A percentile compares a stretch with the other conserved stretches of the same genome.
phyloP scores from a whole-genome alignment of 2,888 invertebrate genomes.

The Drosophila putrida region DNA sequence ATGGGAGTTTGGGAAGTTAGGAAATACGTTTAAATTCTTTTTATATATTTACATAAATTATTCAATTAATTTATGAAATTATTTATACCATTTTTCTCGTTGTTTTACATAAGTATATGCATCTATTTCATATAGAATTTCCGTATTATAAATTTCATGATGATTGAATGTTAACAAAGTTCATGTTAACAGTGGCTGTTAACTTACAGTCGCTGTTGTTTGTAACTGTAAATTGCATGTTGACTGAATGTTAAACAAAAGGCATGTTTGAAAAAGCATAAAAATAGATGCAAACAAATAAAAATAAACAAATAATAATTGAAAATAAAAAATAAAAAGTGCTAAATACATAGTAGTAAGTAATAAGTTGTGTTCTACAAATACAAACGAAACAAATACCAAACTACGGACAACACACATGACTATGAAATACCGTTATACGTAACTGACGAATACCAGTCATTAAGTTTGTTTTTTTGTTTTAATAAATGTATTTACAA shows the following conservation, averaged over 20 bases:
- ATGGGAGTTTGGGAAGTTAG: too few species aligned
- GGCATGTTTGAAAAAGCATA: slow-evolving; percentile 5
- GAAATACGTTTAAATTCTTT: neutral
- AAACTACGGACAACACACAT: slow-evolving; percentile 64
- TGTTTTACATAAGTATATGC: neutral
- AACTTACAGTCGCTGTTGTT: slow-evolving; percentile 8
- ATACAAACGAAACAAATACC: slow-evolving; percentile 27
- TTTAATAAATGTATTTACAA: slow-evolving; percentile 45
- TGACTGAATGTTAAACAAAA: slow-evolving; percentile 2
- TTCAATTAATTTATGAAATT: neutral
- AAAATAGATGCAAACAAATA: slow-evolving; percentile 7
- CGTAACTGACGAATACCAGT: neutral
- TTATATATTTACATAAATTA: neutral
- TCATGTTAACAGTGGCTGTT: slow-evolving; percentile 10
- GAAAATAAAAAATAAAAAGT: slow-evolving; percentile 21
- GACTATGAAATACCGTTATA: slow-evolving; percentile 16
- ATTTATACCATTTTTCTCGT: neutral
- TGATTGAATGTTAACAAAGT: neutral
- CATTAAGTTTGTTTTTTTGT: neutral
- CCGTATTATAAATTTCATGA: neutral
- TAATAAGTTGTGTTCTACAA: neutral
- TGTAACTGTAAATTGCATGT: slow-evolving; percentile 1
- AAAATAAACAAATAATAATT: slow-evolving; percentile 16
- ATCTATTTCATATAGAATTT: neutral
- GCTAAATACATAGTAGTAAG: slow-evolving; percentile 4